Base-by-base conservation (phyloP, 2,888 invertebrate genomes). In the Meiosimyza decipiens region DNA sequence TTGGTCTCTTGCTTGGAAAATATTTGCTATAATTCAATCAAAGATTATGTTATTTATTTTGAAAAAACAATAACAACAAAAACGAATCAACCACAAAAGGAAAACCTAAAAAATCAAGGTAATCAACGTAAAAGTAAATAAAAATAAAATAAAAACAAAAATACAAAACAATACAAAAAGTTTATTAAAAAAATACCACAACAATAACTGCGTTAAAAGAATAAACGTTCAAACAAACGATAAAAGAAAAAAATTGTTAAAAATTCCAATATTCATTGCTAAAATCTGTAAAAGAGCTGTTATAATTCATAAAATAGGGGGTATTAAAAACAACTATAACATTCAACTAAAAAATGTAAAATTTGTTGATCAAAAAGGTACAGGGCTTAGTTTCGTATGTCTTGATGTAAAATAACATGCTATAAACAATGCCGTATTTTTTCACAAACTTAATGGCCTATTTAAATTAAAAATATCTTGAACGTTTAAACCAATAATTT, bases 1-100 rank as follows among this genome's bases (percentile, higher is more conserved):
- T 94, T 84, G 93, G 94, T 85, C 90, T 94, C 84, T 89, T 94
- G 86, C 89, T 94, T 87, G 94, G 94, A 86, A 94, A 94, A 89
- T 93, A 92, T 89, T 88, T 93, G 88, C 92, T 94, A 89, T 94
- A 92, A 94, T 92, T 89, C 85, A 81, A 80, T 81, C 80, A 80
- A 83, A 74, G 74, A 74, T 77, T 77, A 73, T 73, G 71, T 77
- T 75, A 74, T 72, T 63, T 69, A 60, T 67, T 73, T 72, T 76
- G 71, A 60, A 75, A 75, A 33, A 73, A 71, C 70, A 72, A 71
- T 68, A 73, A 59, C 50, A 51, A 73, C 60, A 75, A 40, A 70
- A 64, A 66, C 57, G 51, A 65, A 71, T 47, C 55, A 62, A 60
- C 63, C 57, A 59, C 47, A 66, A 66, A 22, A 65, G 16, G 57